Percentiles rank a stretch among this genome's conserved stretches.
These are phyloP conservation scores for Vireo griseus DNA, from an alignment of 2,797 vertebrate species.

Conservation along the genomic window DNA sequence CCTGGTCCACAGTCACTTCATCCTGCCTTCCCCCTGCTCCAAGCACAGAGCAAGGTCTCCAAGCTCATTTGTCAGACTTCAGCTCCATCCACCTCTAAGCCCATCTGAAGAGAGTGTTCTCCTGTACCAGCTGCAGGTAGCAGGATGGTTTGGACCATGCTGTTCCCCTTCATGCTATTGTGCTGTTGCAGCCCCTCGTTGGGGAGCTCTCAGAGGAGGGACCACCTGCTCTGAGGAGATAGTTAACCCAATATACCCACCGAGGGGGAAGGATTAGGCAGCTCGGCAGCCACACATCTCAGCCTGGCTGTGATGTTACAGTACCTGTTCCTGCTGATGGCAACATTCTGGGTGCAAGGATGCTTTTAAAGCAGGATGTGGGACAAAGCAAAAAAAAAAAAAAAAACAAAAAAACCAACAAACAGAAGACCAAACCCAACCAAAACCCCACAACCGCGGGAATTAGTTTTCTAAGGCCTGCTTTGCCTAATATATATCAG, in stretches of 20 bases:
- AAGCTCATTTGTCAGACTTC: neutral
- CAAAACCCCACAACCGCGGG: neutral
- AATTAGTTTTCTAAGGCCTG: neutral
- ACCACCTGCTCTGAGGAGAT: neutral
- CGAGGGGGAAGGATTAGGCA: accelerated
- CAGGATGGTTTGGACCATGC: neutral
- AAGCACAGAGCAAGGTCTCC: neutral
- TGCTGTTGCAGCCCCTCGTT: neutral
- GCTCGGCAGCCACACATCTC: neutral
- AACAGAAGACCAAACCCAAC: neutral
- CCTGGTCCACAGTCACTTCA: neutral
- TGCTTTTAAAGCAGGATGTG: neutral
- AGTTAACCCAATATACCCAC: neutral
- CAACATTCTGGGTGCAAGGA: neutral
- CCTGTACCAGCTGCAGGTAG: accelerated
- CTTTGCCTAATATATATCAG: neutral
- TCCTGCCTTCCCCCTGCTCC: neutral
- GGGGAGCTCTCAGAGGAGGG: neutral
- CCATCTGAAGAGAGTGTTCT: accelerated
- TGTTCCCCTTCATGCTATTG: accelerated
- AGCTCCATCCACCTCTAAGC: neutral
- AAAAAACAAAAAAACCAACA: too few species aligned
- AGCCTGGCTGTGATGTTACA: neutral
- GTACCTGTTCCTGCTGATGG: neutral
- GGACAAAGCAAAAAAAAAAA: neutral